Conservation (phyloP, 2,113 vertebrate species). For the Sylvietta virens region DNA sequence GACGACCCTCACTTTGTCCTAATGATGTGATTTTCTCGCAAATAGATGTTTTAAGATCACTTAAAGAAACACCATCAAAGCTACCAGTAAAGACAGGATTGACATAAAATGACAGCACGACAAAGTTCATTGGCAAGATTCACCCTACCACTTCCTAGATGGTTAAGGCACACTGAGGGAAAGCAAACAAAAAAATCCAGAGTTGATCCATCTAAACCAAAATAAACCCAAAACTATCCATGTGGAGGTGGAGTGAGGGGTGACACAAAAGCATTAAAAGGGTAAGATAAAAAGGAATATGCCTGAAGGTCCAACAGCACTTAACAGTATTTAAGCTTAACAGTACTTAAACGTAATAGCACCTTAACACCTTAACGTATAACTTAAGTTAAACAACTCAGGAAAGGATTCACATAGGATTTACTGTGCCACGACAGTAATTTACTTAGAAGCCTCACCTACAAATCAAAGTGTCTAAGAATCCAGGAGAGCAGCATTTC, state of each 20-base stretch:
- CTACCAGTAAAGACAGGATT: not conserved
- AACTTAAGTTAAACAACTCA: not conserved
- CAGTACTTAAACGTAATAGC: not conserved
- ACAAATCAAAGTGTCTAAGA: not conserved
- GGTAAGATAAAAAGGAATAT: not conserved
- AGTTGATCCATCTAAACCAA: not conserved
- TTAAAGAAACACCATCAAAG: not conserved
- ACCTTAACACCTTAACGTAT: not conserved
- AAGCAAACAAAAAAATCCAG: not conserved
- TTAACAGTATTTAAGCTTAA: not conserved
- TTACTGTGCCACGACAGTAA: not conserved
- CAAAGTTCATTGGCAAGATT: not conserved
- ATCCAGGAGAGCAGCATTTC: not conserved
- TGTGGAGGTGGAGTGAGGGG: not conserved
- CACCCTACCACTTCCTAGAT: not conserved
- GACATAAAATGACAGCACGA: not conserved
- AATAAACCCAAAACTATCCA: not conserved
- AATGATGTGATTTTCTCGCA: fast-evolving
- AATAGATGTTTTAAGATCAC: not conserved
- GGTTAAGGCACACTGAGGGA: not conserved
- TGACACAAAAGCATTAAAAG: not conserved
- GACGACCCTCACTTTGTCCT: not conserved
- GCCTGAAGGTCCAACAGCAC: not conserved
- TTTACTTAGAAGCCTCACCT: not conserved
- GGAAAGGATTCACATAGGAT: not conserved